Conservation (phyloP, 2,113 vertebrate genomes). For the Pterophyllum scalare region DNA sequence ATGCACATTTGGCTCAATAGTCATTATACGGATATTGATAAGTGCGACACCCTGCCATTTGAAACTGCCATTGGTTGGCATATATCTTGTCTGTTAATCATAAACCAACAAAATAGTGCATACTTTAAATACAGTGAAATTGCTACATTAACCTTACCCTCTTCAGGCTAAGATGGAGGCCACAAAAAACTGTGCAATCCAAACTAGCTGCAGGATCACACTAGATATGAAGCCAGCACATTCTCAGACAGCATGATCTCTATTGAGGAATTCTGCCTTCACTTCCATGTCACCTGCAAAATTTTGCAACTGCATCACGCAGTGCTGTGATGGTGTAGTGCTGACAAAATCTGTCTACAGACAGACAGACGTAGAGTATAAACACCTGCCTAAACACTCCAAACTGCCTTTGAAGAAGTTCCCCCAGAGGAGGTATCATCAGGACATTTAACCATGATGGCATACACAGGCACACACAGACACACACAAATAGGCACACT, state of each 20-base stretch:
- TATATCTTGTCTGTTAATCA: neutral
- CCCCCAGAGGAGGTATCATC: neutral
- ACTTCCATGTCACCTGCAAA: neutral
- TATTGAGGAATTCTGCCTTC: neutral
- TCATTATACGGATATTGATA: neutral
- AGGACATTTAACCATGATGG: neutral
- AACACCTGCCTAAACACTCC: neutral
- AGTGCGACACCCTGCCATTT: neutral
- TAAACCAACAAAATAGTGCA: neutral
- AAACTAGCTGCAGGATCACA: neutral
- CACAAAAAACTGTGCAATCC: neutral
- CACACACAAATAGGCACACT: neutral
- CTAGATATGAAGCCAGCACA: neutral
- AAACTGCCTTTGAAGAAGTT: conserved; percentile 5
- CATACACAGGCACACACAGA: neutral
- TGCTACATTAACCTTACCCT: neutral
- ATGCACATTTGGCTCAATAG: neutral
- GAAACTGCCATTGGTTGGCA: neutral
- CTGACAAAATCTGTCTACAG: conserved; percentile 6
- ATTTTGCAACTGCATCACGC: neutral
- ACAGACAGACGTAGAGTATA: neutral
- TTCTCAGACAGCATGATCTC: neutral
- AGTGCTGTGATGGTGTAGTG: conserved; percentile 3
- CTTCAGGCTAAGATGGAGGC: neutral
- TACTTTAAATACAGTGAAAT: neutral